These are phyloP conservation scores for Drosophila quinaria DNA, from an alignment of 2,888 invertebrate species.

Conservation along the genomic window DNA sequence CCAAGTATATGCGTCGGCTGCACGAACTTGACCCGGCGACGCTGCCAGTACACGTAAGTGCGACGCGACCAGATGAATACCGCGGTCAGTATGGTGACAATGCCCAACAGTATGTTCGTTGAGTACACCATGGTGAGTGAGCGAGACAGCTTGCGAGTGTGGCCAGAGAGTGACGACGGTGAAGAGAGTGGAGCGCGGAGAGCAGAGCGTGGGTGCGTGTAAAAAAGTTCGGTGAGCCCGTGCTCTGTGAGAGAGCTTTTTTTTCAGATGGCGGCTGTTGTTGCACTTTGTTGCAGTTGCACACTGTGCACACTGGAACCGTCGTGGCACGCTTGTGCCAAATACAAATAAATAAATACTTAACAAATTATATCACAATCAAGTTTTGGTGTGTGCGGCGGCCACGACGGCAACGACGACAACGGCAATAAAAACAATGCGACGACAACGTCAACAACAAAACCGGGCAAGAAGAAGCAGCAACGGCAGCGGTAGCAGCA, in stretches of 20 bases:
- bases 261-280: slow-evolving; percentile 2
- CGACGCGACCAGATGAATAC: slow-evolving; percentile 83
- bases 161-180: slow-evolving; percentile 3
- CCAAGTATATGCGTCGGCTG: slow-evolving; percentile 85
- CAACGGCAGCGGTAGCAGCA: slow-evolving; percentile 6
- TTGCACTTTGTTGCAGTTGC: slow-evolving; percentile 30
- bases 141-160: slow-evolving; percentile 43
- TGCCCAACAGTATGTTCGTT: slow-evolving; percentile 77
- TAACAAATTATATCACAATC: slow-evolving; percentile 79
- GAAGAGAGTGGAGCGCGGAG: slow-evolving; percentile 1
- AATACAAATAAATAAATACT: slow-evolving; percentile 74
- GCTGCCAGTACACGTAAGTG: slow-evolving; percentile 86
- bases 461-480: slow-evolving; percentile 49
- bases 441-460: slow-evolving; percentile 58
- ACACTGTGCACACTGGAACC: slow-evolving; percentile 19
- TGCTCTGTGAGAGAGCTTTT: slow-evolving; percentile 14
- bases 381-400: slow-evolving; percentile 55
- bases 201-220: slow-evolving; percentile 8
- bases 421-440: slow-evolving; percentile 38
- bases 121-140: slow-evolving; percentile 76
- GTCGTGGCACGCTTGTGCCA: slow-evolving; percentile 60
- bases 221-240: background rate
- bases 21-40: slow-evolving; percentile 84
- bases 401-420: slow-evolving; percentile 61
- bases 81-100: slow-evolving; percentile 77